Percentiles rank a stretch among this genome's conserved stretches.
Conservation (phyloP, 2,113 vertebrate species). For the Tiliqua scincoides region DNA sequence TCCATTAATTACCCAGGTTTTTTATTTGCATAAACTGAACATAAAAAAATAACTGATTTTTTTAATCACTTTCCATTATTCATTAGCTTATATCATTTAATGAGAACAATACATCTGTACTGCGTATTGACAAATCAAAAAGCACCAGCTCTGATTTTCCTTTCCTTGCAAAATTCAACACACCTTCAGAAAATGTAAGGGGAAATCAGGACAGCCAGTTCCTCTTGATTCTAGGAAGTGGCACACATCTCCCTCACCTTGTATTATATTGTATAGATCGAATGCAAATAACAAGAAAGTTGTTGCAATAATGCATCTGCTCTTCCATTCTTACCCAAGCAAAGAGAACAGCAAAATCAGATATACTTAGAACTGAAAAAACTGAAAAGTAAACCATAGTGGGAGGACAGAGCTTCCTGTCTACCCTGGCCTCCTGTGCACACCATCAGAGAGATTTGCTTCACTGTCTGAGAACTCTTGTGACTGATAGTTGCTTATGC, state of each 20-base stretch:
- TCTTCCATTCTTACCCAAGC: background rate
- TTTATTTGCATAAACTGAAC: background rate
- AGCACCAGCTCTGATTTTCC: background rate
- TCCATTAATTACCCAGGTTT: constrained; percentile 4
- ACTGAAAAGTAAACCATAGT: too few species aligned
- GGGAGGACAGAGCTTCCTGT: too few species aligned
- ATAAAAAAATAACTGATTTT: constrained; percentile 10
- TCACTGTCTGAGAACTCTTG: too few species aligned
- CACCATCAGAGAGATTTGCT: too few species aligned
- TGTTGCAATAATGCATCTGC: background rate
- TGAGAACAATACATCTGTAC: constrained; percentile 3
- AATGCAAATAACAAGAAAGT: background rate
- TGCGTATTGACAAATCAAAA: background rate
- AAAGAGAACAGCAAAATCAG: background rate
- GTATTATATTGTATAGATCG: background rate
- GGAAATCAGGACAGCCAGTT: background rate
- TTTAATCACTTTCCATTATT: background rate
- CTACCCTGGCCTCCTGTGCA: too few species aligned
- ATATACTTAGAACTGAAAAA: too few species aligned
- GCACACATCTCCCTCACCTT: background rate
- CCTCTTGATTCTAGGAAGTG: background rate
- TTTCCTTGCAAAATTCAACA: background rate
- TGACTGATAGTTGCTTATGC: too few species aligned
- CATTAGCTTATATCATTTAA: background rate
- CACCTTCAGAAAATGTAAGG: background rate